Evolutionary conservation across 2,113 vertebrate genomes (phyloP), one percentile per base, ranked within the genome.

Genomic region (Columbina picui): DNA sequence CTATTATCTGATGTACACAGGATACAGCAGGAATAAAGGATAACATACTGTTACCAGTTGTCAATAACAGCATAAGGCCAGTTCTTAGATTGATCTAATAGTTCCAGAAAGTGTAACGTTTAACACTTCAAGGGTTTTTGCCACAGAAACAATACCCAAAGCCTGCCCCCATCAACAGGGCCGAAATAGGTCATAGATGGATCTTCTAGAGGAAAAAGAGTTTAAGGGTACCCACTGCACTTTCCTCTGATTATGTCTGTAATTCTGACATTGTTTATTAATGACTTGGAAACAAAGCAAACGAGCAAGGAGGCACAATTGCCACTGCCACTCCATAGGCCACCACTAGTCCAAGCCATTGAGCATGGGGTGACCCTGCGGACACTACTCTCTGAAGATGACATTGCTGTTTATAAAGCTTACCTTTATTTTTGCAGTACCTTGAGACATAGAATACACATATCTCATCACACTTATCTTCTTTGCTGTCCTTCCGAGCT

Each of bases 401-500:
- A 61, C 30, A n/a, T 19, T 29, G 18, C 30, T 60, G 79, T 75
- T 76, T 57, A 30, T 55, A 67, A 82, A 67, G 84, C 93, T 97
- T 91, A 99, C 99, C 98, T 93, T 97, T 98, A 92, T 97, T 94
- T 71, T 96, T 98, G 96, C 99, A 99, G 87, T 96, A 89, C 71
- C 86, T 97, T 89, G 98, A 98, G 65, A 99, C 60, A 73, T 98
- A 98, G 82, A 89, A 98, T 29, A 99, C 94, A 43, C 99, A 99
- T 96, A 99, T 99, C 85, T 99, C 98, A 52, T 97, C 96, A 55
- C 5, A 68, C 30, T 98, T 98, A 7, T 97, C 97, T 63, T 90
- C 96, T 49, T 60, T 63, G 6, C 84, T 32, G 41, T 74, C 79
- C 34, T 82, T 53, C 6, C 61, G 87, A 80, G 32, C 7, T 64